phyloP scores from a whole-genome alignment of 2,888 invertebrate species.

The Drosophila borealis region DNA sequence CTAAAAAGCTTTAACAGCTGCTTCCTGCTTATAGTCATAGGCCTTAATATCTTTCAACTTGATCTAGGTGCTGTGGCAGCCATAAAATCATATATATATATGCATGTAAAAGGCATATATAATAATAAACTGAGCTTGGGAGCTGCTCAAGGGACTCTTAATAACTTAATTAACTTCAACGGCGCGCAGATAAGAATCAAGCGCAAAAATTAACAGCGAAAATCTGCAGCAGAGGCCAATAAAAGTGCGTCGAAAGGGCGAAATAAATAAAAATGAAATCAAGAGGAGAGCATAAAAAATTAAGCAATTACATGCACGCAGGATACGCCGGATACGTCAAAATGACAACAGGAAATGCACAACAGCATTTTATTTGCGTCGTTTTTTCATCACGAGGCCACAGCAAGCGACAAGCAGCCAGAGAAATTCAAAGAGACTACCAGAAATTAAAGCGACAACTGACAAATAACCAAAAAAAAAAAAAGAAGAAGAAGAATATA shows the following conservation, averaged over 20 bases:
- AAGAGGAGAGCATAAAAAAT: constrained; percentile 56
- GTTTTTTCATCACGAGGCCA: constrained; percentile 58
- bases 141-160: constrained; percentile 58
- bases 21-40: constrained; percentile 2
- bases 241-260: constrained; percentile 40
- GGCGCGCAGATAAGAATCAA: constrained; percentile 68
- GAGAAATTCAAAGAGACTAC: constrained; percentile 34
- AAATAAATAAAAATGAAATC: constrained; percentile 54
- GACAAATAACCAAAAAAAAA: constrained; percentile 59
- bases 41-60: constrained; percentile 61
- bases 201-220: constrained; percentile 68
- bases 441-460: constrained; percentile 68
- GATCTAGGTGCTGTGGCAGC: constrained; percentile 63
- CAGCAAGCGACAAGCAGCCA: background rate
- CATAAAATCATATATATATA: constrained; percentile 52
- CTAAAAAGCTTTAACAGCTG: constrained; percentile 57
- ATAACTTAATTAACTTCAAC: constrained; percentile 73
- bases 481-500: constrained; percentile 7
- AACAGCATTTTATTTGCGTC: constrained; percentile 68
- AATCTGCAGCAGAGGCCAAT: constrained; percentile 53
- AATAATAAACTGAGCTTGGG: constrained; percentile 40
- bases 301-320: constrained; percentile 72
- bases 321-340: constrained; percentile 30
- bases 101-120: constrained; percentile 21
- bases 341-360: constrained; percentile 64